Conservation (phyloP, 2,888 invertebrate genomes). For the Chrysolina oricalcia region DNA sequence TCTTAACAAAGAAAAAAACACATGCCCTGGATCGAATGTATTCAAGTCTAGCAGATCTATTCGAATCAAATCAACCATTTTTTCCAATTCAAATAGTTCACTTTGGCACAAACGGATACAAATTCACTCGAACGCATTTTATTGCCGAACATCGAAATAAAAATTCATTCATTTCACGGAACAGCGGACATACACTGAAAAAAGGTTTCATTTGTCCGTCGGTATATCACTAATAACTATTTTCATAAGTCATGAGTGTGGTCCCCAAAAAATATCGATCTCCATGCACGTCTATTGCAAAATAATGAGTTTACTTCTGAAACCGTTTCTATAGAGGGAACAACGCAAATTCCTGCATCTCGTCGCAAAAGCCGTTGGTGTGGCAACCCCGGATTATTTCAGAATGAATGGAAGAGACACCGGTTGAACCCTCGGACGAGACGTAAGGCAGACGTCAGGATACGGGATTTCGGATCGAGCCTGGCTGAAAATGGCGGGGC, state of each 20-base stretch:
- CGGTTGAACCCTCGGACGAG: constrained; percentile 42
- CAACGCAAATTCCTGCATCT: background rate
- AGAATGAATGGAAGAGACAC: constrained; percentile 40
- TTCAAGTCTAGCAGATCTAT: no score
- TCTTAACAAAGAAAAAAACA: no score
- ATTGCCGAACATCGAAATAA: no score
- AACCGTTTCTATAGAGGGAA: background rate
- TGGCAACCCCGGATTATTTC: constrained; percentile 12
- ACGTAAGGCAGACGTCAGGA: constrained; percentile 50
- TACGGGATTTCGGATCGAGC: constrained; percentile 36
- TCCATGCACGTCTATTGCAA: background rate
- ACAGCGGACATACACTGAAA: no score
- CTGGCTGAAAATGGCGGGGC: constrained; percentile 48
- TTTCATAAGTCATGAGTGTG: background rate
- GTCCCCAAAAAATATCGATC: background rate
- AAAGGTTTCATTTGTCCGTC: no score
- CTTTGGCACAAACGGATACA: no score
- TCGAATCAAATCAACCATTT: no score
- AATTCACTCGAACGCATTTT: no score
- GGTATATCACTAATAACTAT: background rate
- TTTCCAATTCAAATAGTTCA: no score
- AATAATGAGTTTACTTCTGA: background rate
- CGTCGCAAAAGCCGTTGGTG: constrained; percentile 10
- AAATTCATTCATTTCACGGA: no score
- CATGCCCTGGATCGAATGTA: no score